Evolutionary conservation across 2,113 vertebrate species (phyloP).

Genomic region (Plotosus lineatus): DNA sequence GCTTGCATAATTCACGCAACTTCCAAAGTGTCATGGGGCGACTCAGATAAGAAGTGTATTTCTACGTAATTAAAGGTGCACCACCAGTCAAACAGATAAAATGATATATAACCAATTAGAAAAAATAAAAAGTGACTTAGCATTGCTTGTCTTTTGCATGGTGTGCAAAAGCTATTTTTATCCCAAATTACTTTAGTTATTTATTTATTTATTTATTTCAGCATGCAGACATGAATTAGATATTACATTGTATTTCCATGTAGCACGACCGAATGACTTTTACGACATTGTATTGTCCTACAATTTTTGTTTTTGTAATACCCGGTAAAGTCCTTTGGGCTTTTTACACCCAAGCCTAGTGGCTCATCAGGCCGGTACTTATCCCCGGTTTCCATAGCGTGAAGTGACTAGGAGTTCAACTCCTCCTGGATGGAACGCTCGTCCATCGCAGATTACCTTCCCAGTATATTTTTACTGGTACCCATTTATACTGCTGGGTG

Average conservation of each 20-base stretch:
- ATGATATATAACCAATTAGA: constrained; percentile 2
- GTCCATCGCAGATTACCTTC: too few relatives aligned
- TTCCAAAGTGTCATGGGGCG: constrained; percentile 34
- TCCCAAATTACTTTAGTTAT: not conserved
- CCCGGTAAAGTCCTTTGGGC: too few relatives aligned
- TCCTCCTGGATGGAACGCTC: too few relatives aligned
- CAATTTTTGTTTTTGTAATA: not conserved
- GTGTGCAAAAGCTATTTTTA: not conserved
- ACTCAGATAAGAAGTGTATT: not conserved
- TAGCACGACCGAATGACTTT: not conserved
- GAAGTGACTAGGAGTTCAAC: too few relatives aligned
- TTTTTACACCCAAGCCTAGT: too few relatives aligned
- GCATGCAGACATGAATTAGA: not conserved
- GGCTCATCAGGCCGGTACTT: too few relatives aligned
- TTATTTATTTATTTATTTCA: not conserved
- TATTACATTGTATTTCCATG: not conserved
- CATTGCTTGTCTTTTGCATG: not conserved
- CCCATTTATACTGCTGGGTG: too few relatives aligned
- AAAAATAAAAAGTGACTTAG: not conserved
- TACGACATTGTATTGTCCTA: not conserved
- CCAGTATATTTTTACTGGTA: too few relatives aligned
- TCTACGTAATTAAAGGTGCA: constrained; percentile 23
- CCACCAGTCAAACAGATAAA: constrained; percentile 12
- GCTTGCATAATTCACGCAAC: constrained; percentile 61
- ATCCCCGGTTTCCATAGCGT: too few relatives aligned